These are phyloP conservation scores for Actenoides hombroni DNA, from an alignment of 2,113 vertebrate species.

Conservation along the genomic window DNA sequence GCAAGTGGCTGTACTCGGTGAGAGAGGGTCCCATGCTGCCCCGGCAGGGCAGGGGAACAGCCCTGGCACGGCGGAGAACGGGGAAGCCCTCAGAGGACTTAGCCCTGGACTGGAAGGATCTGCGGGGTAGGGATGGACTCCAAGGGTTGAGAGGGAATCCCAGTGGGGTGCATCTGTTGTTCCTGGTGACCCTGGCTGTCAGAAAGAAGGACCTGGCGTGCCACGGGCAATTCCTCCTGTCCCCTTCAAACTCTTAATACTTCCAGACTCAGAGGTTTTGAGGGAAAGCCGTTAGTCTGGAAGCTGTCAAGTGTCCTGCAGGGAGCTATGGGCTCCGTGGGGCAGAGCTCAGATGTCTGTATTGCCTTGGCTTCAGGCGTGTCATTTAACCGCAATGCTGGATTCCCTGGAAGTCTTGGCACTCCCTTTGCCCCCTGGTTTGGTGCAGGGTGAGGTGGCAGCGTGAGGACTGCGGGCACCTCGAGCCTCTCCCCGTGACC, in stretches of 20 bases:
- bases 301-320: rapidly evolving
- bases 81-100: background rate
- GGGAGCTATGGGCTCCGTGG: rapidly evolving
- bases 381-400: background rate
- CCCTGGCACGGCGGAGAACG: rapidly evolving
- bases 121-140: background rate
- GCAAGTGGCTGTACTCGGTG: background rate
- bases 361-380: background rate
- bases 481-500: rapidly evolving
- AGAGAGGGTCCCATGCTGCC: background rate
- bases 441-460: background rate
- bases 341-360: background rate
- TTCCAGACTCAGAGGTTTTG: background rate
- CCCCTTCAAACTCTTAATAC: background rate
- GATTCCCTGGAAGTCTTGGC: background rate
- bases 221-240: rapidly evolving
- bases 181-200: background rate
- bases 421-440: background rate
- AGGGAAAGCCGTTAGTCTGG: background rate
- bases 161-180: background rate
- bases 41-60: rapidly evolving
- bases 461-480: background rate
- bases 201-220: background rate
- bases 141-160: background rate
- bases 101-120: background rate